Evolutionary conservation across 2,797 vertebrate species (phyloP), one percentile per base, ranked within the genome.

Genomic region (Vultur gryphus): DNA sequence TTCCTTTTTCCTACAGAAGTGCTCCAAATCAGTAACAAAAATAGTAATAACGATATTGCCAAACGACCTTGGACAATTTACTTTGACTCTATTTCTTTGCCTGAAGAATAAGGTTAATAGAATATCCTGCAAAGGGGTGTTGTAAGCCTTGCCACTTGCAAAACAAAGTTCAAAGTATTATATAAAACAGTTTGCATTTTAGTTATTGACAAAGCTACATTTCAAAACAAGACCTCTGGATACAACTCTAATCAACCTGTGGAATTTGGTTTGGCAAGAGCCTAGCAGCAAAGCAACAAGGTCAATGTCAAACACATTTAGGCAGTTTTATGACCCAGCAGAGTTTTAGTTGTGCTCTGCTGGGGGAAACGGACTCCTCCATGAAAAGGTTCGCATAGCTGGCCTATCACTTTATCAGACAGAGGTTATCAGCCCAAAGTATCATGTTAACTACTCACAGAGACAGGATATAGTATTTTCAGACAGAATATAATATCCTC

Each of bases 1-100:
- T 55, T 82, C 69, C 39, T 29, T 67, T 29, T 21, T 16, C n/a
- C 49, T 52, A 17, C 17, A 62, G 15, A 73, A 93, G 24, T 2
- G 43, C 48, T 88, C 86, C 87, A 93, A 51, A 95, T 87, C 61
- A 33, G 89, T 9, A 66, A 55, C 54, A 95, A 96, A 92, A 92
- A 83, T 76, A 95, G 86, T 41, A 76, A 46, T 44, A 81, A 80
- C 4, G 2, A 77, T 37, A 65, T 11, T 24, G 44, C 44, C 37
- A 58, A 54, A 70, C 46, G 95, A 94, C 89, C 95, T 95, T 96
- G 93, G 77, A 79, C 73, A 93, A 95, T 62, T 72, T 41, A 69
- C 54, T 93, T n/a, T 33, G 54, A 75, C 54, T 86, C 5, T 0
- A 12, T 37, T 84, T n/a, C 62, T 90, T 19, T 9, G 59, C 70